Percentiles rank a stretch among this genome's conserved stretches.
These are phyloP conservation scores for Rhamnusium bicolor DNA, from an alignment of 2,888 invertebrate genomes.

Conservation along the genomic window DNA sequence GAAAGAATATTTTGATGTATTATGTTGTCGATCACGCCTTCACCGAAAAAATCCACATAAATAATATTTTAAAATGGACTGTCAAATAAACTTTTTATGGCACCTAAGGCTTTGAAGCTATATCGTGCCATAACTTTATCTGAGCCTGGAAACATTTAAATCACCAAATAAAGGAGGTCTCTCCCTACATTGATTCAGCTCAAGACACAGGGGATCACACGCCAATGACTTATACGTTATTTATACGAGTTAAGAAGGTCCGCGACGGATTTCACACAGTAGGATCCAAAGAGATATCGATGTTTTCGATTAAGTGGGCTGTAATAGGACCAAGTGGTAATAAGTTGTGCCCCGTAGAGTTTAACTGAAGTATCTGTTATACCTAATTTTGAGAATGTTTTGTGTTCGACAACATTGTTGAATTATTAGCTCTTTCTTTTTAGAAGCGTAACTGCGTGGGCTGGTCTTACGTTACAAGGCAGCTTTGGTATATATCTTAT, in stretches of 20 bases:
- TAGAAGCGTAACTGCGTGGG: conserved; percentile 18
- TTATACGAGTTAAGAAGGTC: conserved; percentile 12
- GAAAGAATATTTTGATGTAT: no score
- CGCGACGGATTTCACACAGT: conserved; percentile 48
- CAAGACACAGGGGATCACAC: conserved; percentile 13
- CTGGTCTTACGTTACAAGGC: not conserved
- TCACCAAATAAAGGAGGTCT: conserved; percentile 4
- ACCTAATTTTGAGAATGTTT: conserved; percentile 28
- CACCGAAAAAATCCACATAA: not conserved
- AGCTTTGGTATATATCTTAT: conserved; percentile 13
- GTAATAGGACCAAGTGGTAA: conserved; percentile 46
- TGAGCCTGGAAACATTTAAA: conserved; percentile 6
- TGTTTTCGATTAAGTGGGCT: conserved; percentile 53
- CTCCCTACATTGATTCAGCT: conserved; percentile 10
- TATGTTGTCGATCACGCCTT: not conserved
- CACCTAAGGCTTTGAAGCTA: conserved; percentile 2
- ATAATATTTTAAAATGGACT: not conserved
- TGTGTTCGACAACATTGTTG: conserved; percentile 27
- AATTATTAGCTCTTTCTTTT: conserved; percentile 22
- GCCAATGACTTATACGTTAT: conserved; percentile 12
- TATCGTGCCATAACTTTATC: conserved; percentile 10
- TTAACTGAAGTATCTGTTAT: conserved; percentile 33
- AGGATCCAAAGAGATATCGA: conserved; percentile 50
- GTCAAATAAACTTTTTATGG: conserved; percentile 16
- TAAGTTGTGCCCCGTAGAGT: conserved; percentile 49